These are phyloP conservation scores for Colius striatus DNA, from an alignment of 2,113 vertebrate genomes.

Conservation along the genomic window DNA sequence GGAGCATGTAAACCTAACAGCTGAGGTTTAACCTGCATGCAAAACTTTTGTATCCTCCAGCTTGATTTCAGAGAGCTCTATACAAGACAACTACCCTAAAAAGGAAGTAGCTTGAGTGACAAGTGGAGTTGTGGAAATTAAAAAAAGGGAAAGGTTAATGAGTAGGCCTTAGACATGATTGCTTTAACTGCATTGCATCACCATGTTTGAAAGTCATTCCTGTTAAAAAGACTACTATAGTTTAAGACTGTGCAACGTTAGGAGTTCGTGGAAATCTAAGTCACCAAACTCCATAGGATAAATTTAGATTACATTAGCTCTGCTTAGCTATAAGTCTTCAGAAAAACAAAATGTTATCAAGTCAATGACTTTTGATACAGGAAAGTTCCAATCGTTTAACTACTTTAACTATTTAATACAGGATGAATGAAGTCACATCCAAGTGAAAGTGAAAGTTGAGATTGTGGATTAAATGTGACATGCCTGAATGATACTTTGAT, in stretches of 20 bases:
- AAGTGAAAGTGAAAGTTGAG: background rate
- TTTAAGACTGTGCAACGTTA: background rate
- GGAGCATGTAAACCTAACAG: background rate
- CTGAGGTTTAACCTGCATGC: background rate
- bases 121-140: background rate
- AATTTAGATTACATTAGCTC: background rate
- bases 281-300: background rate
- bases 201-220: background rate
- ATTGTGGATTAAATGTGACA: background rate
- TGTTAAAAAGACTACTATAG: background rate
- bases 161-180: background rate
- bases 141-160: background rate
- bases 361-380: background rate
- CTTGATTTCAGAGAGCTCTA: background rate
- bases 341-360: background rate
- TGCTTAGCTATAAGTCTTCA: background rate
- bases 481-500: background rate
- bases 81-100: background rate
- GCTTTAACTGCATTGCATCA: background rate
- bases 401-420: background rate
- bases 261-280: too few species aligned
- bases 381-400: background rate
- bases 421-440: background rate
- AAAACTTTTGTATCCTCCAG: background rate
- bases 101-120: background rate